These are phyloP conservation scores for Proteles cristata DNA, from an alignment of 2,113 vertebrate genomes.

Conservation along the genomic window DNA sequence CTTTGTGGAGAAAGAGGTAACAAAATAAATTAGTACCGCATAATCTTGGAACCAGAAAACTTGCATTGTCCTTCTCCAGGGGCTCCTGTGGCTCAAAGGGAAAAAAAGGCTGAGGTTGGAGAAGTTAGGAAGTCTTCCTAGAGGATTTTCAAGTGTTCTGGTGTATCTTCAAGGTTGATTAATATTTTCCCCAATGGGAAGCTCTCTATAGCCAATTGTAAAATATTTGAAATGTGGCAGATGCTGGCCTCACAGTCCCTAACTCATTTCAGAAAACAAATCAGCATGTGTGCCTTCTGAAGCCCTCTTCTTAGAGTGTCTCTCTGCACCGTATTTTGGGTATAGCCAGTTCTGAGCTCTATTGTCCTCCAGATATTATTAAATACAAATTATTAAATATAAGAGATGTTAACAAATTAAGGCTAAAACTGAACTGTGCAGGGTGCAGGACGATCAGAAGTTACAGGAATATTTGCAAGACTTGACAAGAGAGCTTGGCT, in stretches of 20 bases:
- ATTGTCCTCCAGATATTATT: neutral
- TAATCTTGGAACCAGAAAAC: neutral
- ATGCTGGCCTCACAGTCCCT: neutral
- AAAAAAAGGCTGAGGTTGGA: neutral
- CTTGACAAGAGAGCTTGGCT: neutral
- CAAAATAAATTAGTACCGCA: neutral
- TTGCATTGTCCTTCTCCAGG: neutral
- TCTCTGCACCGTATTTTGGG: neutral
- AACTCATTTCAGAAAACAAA: neutral
- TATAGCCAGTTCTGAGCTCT: neutral
- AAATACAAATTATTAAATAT: neutral
- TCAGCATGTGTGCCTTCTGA: neutral
- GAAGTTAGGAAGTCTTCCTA: neutral
- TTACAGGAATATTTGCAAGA: neutral
- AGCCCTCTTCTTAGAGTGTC: neutral
- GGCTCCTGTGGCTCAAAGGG: neutral
- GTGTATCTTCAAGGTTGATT: neutral
- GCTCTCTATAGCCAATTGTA: neutral
- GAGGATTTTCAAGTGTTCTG: neutral
- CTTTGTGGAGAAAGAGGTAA: neutral
- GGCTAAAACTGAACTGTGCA: neutral
- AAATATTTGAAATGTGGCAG: neutral
- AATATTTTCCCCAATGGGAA: neutral
- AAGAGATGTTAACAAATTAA: neutral
- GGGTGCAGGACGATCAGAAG: neutral